These are phyloP conservation scores for Dendronephthya gigantea DNA, from an alignment of 64 coral and sea anemone species.

Conservation along the genomic window DNA sequence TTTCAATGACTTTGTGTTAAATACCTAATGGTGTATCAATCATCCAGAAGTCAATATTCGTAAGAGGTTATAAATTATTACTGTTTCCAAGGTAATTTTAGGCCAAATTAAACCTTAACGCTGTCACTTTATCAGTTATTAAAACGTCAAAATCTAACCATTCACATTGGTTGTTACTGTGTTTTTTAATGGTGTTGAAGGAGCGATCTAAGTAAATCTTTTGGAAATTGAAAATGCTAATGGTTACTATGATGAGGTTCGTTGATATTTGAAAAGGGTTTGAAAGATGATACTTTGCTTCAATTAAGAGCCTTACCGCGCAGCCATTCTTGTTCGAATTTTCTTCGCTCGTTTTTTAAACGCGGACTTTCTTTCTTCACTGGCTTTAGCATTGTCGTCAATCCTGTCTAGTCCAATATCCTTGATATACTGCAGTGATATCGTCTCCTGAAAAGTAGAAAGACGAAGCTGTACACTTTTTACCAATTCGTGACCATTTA, in stretches of 20 bases:
- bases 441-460: constrained; percentile 43
- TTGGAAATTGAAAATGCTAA: no score
- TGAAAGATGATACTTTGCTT: neutral
- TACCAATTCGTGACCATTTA: neutral
- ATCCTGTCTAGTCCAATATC: constrained; percentile 62
- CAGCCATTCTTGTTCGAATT: constrained; percentile 83
- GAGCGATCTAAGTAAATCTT: no score
- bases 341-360: constrained; percentile 91
- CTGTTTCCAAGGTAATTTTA: no score
- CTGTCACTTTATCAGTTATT: neutral
- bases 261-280: neutral
- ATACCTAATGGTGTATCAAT: no score
- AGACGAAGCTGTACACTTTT: neutral
- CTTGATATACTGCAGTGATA: constrained; percentile 89
- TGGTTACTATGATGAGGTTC: no score
- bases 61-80: no score
- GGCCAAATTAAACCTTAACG: neutral
- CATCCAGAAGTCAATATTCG: no score
- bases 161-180: no score
- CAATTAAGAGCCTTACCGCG: constrained; percentile 46
- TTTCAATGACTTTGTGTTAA: no score
- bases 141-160: no score
- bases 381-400: constrained; percentile 56
- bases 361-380: constrained; percentile 69
- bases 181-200: no score